Evolutionary conservation across 2,113 vertebrate species (phyloP).

Genomic region (Mustela lutreola): DNA sequence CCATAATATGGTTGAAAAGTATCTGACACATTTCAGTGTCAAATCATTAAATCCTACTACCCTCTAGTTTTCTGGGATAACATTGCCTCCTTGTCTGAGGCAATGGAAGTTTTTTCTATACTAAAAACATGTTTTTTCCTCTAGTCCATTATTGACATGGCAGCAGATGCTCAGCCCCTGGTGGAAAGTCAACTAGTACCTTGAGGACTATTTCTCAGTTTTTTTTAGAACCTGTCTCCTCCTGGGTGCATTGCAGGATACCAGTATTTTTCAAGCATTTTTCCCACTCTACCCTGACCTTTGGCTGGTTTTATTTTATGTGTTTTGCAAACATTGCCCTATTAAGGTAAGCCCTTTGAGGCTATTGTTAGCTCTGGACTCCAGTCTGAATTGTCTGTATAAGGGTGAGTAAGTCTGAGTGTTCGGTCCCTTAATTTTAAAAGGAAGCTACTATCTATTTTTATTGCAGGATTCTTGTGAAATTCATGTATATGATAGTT

Average conservation of each 20-base stretch:
- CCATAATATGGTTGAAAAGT: constrained; percentile 28
- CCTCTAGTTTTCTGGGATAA: background rate
- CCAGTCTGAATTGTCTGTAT: background rate
- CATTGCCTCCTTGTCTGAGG: constrained; percentile 35
- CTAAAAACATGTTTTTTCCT: background rate
- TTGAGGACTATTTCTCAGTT: constrained; percentile 45
- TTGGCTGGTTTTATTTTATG: constrained; percentile 52
- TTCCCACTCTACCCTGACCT: background rate
- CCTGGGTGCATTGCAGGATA: background rate
- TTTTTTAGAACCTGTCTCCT: background rate
- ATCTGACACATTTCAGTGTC: constrained; percentile 25
- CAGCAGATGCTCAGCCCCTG: background rate
- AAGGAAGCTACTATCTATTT: constrained; percentile 23
- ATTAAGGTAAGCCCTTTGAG: constrained; percentile 62
- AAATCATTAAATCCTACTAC: constrained; percentile 6
- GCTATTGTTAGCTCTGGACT: constrained; percentile 62
- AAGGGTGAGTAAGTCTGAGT: background rate
- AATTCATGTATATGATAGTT: constrained; percentile 2
- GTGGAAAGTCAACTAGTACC: constrained; percentile 1
- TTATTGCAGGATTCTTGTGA: background rate
- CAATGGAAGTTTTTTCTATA: background rate
- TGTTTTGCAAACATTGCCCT: constrained; percentile 7
- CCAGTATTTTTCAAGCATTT: constrained; percentile 49
- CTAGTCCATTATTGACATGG: background rate
- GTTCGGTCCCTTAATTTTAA: constrained; percentile 58